Evolutionary conservation across 2,888 invertebrate genomes (phyloP).

Genomic region (Philereme vetulata): DNA sequence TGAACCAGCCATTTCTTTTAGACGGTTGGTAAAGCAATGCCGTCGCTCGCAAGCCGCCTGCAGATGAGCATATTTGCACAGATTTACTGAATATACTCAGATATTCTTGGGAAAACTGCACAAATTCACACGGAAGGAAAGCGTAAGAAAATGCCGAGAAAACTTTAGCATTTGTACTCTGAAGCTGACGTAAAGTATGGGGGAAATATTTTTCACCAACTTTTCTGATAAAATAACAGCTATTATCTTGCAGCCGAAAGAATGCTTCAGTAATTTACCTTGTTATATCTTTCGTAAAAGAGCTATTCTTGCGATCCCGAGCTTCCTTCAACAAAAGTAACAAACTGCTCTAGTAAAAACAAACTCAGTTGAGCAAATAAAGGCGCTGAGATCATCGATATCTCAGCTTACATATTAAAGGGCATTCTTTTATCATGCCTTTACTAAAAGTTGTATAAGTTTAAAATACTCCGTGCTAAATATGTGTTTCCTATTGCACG

Average conservation of each 20-base stretch:
- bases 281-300: not conserved
- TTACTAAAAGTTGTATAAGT: too few species aligned
- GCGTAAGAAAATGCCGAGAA: not conserved
- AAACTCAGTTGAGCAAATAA: too few species aligned
- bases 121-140: not conserved
- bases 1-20: not conserved
- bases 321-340: too few species aligned
- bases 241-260: not conserved
- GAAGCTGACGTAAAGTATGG: not conserved
- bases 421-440: too few species aligned
- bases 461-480: too few species aligned
- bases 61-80: slow-evolving; percentile 12
- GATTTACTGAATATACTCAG: slow-evolving; percentile 10
- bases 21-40: not conserved
- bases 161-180: not conserved
- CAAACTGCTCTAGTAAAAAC: too few species aligned
- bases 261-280: too few species aligned
- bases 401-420: too few species aligned
- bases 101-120: slow-evolving; percentile 6
- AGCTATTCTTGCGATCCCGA: too few species aligned
- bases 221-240: not conserved
- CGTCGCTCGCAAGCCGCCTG: slow-evolving; percentile 4
- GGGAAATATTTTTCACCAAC: not conserved
- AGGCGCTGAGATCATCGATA: too few species aligned
- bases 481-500: too few species aligned